Conservation (phyloP, 1,140 invertebrate species). For the Leptinotarsa undecemlineata region DNA sequence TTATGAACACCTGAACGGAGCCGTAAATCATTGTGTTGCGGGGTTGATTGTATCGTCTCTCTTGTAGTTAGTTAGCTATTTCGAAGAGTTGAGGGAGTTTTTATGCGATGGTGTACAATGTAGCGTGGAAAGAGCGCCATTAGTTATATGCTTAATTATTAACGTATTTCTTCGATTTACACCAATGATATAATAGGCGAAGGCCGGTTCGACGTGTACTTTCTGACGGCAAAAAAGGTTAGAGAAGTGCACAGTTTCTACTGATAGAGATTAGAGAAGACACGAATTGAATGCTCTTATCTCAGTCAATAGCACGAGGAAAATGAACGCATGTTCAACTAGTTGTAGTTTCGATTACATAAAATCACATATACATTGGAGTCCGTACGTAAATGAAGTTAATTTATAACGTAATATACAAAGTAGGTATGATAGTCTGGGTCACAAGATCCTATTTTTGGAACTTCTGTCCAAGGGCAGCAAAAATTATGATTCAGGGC, state of each 20-base stretch:
- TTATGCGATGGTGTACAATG: constrained; percentile 21
- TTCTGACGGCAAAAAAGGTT: constrained; percentile 11
- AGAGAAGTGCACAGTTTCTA: background rate
- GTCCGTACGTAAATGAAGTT: no score
- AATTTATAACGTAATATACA: no score
- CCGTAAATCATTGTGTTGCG: constrained; percentile 17
- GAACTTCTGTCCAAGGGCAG: no score
- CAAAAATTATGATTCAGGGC: no score
- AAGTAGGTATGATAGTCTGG: no score
- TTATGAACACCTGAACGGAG: constrained; percentile 18
- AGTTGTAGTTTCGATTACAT: background rate
- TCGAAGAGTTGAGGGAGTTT: constrained; percentile 24
- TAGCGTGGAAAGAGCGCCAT: constrained; percentile 14
- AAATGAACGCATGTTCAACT: background rate
- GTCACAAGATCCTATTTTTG: no score
- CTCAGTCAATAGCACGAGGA: no score
- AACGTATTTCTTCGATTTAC: constrained; percentile 15
- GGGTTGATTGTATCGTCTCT: constrained; percentile 23
- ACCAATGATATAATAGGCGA: constrained; percentile 13
- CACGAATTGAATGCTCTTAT: constrained; percentile 4
- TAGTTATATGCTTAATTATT: constrained; percentile 16
- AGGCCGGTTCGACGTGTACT: background rate
- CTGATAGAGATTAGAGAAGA: background rate
- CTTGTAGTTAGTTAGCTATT: constrained; percentile 18
- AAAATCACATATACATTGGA: no score